Conservation (phyloP, 2,888 invertebrate genomes). For the Luperina testacea region DNA sequence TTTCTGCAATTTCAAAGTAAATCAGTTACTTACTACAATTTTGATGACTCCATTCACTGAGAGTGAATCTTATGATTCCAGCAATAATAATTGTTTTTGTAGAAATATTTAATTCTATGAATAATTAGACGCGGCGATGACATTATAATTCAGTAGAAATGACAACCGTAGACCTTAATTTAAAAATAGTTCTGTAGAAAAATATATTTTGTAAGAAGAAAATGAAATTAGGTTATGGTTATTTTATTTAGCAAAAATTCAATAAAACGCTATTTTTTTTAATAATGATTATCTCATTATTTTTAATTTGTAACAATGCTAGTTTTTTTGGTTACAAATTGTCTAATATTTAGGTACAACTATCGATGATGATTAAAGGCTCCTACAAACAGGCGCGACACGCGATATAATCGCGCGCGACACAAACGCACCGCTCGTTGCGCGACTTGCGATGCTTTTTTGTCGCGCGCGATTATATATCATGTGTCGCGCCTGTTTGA, state of each 20-base stretch:
- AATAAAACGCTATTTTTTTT: not conserved
- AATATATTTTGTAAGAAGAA: not conserved
- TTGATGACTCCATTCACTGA: not conserved
- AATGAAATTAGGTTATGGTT: not conserved
- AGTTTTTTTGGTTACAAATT: not conserved
- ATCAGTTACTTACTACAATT: not conserved
- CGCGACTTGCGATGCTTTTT: no score
- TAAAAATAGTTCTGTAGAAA: not conserved
- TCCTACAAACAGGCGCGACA: no score
- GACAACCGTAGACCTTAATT: not conserved
- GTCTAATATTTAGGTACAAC: not conserved
- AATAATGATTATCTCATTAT: not conserved
- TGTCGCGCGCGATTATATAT: no score
- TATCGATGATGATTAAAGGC: not conserved
- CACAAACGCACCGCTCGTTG: no score
- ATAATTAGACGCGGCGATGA: not conserved
- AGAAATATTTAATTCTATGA: not conserved
- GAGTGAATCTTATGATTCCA: not conserved
- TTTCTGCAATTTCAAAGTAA: not conserved
- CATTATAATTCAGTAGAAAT: constrained; percentile 1
- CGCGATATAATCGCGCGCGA: no score
- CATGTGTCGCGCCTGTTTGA: no score
- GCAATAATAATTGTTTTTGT: not conserved
- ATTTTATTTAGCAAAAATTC: not conserved
- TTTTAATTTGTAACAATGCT: not conserved